These are phyloP conservation scores for Hemistola chrysoprasaria DNA, from an alignment of 2,888 invertebrate genomes.

Conservation along the genomic window DNA sequence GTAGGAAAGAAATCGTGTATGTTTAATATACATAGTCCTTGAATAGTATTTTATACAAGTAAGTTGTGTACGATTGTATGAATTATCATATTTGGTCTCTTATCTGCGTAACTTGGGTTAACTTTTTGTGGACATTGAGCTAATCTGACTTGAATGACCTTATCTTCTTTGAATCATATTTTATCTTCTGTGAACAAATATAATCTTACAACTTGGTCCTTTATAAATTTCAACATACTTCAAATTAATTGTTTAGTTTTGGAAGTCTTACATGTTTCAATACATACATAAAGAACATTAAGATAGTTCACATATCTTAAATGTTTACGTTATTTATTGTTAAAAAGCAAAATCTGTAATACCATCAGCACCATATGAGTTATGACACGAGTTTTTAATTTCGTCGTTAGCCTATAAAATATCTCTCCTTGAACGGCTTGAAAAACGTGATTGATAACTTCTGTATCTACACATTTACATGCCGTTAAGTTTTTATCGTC, in stretches of 20 bases:
- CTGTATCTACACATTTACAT: conserved; percentile 13
- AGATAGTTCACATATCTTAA: too few relatives aligned
- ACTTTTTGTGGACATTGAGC: conserved; percentile 6
- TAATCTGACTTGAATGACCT: conserved; percentile 13
- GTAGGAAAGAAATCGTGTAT: conserved; percentile 47
- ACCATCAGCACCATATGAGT: too few relatives aligned
- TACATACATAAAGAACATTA: too few relatives aligned
- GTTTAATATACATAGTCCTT: not conserved
- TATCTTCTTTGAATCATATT: conserved; percentile 3
- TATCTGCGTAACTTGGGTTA: conserved; percentile 21
- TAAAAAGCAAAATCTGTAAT: too few relatives aligned
- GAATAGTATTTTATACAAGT: not conserved
- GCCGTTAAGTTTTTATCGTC: conserved; percentile 16
- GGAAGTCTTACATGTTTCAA: too few relatives aligned
- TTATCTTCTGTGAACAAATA: too few relatives aligned
- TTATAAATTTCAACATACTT: too few relatives aligned
- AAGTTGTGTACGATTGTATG: not conserved
- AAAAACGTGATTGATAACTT: conserved; percentile 12
- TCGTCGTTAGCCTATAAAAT: not conserved
- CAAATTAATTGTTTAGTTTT: too few relatives aligned
- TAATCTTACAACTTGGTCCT: too few relatives aligned
- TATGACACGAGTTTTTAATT: too few relatives aligned
- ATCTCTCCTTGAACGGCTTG: conserved; percentile 4
- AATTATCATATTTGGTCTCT: conserved; percentile 5
- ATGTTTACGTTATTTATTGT: too few relatives aligned